Evolutionary conservation across 2,113 vertebrate genomes (phyloP).

Genomic region (Poecile atricapillus): DNA sequence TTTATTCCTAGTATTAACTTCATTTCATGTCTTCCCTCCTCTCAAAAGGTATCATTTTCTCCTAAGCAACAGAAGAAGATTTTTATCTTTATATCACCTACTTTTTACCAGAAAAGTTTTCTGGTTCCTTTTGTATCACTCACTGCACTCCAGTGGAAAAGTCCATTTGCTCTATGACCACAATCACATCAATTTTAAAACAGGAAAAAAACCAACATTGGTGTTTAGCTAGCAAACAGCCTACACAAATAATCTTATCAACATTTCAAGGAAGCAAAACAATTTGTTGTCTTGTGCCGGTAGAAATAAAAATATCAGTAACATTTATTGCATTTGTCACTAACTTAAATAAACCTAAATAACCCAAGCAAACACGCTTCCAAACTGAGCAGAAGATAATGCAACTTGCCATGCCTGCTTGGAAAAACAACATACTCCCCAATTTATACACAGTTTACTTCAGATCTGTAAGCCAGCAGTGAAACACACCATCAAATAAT

Average conservation of each 20-base stretch:
- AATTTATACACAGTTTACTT: background rate
- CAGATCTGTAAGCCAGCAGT: background rate
- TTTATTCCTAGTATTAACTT: background rate
- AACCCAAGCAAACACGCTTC: background rate
- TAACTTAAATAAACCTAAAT: background rate
- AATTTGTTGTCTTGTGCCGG: background rate
- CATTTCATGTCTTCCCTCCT: background rate
- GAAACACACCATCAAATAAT: background rate
- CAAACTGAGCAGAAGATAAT: background rate
- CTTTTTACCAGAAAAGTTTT: background rate
- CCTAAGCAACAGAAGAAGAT: background rate
- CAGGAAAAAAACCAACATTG: background rate
- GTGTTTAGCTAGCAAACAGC: background rate
- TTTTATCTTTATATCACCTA: background rate
- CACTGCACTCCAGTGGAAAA: background rate
- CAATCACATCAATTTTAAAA: background rate
- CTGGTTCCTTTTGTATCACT: background rate
- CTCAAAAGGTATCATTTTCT: background rate
- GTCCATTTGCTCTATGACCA: background rate
- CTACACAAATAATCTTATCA: background rate
- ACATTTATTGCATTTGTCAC: background rate
- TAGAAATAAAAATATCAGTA: background rate
- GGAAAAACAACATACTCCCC: background rate
- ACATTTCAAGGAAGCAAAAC: background rate
- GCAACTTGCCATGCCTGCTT: background rate